Percentiles rank a stretch among this genome's conserved stretches.
Conservation (phyloP, 2,797 vertebrate genomes). For the Apogon hyalosoma region DNA sequence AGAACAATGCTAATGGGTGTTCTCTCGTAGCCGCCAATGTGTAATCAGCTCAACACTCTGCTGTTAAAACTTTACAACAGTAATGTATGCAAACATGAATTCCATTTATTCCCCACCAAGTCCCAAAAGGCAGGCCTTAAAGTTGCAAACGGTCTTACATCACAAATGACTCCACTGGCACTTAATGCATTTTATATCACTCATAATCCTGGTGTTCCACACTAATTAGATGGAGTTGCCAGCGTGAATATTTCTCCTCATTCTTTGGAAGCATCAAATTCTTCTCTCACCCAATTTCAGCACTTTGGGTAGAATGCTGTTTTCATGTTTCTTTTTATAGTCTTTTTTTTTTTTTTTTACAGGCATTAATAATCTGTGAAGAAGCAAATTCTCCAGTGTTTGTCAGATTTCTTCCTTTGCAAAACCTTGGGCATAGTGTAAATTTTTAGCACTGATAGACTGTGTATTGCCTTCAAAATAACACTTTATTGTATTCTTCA, state of each 20-base stretch:
- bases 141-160: constrained; percentile 82
- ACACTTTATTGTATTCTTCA: constrained; percentile 41
- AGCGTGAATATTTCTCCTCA: constrained; percentile 76
- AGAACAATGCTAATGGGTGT: constrained; percentile 77
- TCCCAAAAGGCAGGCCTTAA: constrained; percentile 84
- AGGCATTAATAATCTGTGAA: constrained; percentile 24
- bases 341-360: constrained; percentile 51
- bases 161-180: constrained; percentile 79
- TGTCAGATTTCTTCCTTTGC: constrained; percentile 43
- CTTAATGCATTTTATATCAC: constrained; percentile 84
- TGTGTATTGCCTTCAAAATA: constrained; percentile 24
- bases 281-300: constrained; percentile 61
- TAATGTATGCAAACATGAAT: constrained; percentile 84
- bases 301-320: constrained; percentile 62
- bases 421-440: constrained; percentile 2
- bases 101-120: constrained; percentile 80
- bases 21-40: constrained; percentile 73
- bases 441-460: no score
- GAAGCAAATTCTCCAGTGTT: constrained; percentile 36
- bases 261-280: constrained; percentile 77
- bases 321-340: constrained; percentile 56
- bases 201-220: constrained; percentile 84
- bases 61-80: constrained; percentile 79
- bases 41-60: constrained; percentile 79
- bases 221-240: constrained; percentile 82